Evolutionary conservation across 2,113 vertebrate species (phyloP).

Genomic region (Rhinolophus sinicus): DNA sequence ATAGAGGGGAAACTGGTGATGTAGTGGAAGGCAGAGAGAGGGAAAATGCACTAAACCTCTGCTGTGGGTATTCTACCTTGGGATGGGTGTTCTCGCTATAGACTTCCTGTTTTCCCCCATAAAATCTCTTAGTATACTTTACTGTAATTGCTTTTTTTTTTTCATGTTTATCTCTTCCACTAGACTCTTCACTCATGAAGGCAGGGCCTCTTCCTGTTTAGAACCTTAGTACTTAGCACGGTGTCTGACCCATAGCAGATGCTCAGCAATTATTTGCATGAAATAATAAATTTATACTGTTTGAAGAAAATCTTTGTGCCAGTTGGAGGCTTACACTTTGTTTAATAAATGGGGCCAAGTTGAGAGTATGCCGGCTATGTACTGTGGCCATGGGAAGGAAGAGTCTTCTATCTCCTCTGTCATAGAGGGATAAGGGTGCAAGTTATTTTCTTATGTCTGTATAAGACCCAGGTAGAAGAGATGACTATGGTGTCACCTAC

Average conservation of each 20-base stretch:
- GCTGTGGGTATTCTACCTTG: neutral
- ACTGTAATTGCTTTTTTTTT: conserved; percentile 1
- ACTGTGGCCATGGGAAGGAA: neutral
- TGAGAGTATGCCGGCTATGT: neutral
- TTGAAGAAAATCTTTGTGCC: neutral
- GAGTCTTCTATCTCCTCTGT: conserved; percentile 35
- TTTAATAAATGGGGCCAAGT: neutral
- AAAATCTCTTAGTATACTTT: neutral
- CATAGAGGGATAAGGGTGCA: neutral
- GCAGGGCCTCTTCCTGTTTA: neutral
- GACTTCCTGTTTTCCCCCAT: neutral
- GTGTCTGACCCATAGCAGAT: neutral
- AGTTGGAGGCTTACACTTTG: neutral
- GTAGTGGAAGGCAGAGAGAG: neutral
- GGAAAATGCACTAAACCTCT: neutral
- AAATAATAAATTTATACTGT: neutral
- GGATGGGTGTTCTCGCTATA: neutral
- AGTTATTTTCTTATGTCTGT: neutral
- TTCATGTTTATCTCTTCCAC: neutral
- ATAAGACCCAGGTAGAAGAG: neutral
- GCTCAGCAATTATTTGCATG: neutral
- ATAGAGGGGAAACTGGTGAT: neutral
- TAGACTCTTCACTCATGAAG: neutral
- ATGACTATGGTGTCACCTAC: neutral
- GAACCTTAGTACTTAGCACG: neutral